Percentiles rank a stretch among this genome's conserved stretches.
These are phyloP conservation scores for Narcine bancroftii DNA, from an alignment of 2,113 vertebrate species.

Conservation along the genomic window DNA sequence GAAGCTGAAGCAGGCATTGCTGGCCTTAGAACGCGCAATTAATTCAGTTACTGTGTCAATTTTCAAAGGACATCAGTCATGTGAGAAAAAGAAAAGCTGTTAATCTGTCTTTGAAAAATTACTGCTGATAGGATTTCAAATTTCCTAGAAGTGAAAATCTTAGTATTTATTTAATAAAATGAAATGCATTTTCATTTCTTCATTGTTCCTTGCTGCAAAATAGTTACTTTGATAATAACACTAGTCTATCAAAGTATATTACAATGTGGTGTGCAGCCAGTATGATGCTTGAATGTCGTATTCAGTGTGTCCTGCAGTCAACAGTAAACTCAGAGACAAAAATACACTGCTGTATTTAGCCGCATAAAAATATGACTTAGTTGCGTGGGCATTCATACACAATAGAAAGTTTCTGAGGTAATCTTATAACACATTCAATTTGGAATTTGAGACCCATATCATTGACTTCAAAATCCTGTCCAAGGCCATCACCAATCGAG, in stretches of 20 bases:
- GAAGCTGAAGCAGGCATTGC: not conserved
- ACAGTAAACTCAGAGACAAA: not conserved
- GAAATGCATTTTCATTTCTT: not conserved
- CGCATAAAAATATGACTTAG: not conserved
- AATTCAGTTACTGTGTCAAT: not conserved
- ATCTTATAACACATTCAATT: not conserved
- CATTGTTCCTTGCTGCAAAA: not conserved
- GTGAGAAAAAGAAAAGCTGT: not conserved
- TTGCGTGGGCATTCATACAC: not conserved
- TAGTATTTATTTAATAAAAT: not conserved
- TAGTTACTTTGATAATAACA: not conserved
- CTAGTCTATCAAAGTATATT: not conserved
- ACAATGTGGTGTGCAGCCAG: not conserved
- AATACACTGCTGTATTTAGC: conserved; percentile 5
- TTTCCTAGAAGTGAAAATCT: not conserved
- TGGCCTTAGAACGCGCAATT: not conserved
- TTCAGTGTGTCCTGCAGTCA: not conserved
- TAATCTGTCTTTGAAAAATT: not conserved
- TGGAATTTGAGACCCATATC: too few species aligned
- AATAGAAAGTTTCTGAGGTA: not conserved
- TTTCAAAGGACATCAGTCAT: not conserved
- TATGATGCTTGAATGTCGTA: not conserved
- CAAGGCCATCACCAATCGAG: too few species aligned
- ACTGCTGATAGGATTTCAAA: not conserved
- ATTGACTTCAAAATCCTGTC: too few species aligned